Conservation (phyloP, 2,888 invertebrate species). For the Noctua comes region DNA sequence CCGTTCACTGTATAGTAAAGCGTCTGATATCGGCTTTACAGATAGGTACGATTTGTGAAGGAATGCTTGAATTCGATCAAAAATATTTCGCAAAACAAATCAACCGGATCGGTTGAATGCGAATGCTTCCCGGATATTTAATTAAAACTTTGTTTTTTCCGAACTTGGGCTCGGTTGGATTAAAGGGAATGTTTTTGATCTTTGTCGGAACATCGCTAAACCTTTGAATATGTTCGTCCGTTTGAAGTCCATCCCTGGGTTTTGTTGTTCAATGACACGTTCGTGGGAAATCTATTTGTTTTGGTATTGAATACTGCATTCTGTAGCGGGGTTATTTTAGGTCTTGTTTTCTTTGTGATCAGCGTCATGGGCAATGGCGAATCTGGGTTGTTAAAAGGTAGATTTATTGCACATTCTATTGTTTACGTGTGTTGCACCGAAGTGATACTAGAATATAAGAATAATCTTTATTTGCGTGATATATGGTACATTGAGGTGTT, state of each 20-base stretch:
- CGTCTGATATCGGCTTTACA: not conserved
- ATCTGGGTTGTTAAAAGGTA: not conserved
- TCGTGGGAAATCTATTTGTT: constrained; percentile 12
- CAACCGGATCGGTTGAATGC: constrained; percentile 47
- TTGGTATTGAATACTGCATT: constrained; percentile 19
- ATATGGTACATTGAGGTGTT: not conserved
- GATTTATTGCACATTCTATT: not conserved
- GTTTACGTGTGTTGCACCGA: not conserved
- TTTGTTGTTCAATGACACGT: constrained; percentile 26
- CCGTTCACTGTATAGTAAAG: not conserved
- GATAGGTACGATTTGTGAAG: constrained; percentile 2
- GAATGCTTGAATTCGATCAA: constrained; percentile 54
- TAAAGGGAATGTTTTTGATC: constrained; percentile 64
- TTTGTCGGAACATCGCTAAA: constrained; percentile 24
- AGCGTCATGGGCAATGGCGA: not conserved
- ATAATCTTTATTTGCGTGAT: no score
- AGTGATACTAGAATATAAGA: not conserved
- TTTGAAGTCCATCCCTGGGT: constrained; percentile 27
- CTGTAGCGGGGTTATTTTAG: not conserved
- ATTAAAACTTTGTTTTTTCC: constrained; percentile 74
- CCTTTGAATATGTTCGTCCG: constrained; percentile 22
- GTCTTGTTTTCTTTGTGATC: not conserved
- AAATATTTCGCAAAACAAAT: constrained; percentile 59
- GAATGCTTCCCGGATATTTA: constrained; percentile 70
- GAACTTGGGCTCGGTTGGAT: constrained; percentile 46